Evolutionary conservation across 1,140 invertebrate genomes (phyloP).

Genomic region (Heliconius hewitsoni): DNA sequence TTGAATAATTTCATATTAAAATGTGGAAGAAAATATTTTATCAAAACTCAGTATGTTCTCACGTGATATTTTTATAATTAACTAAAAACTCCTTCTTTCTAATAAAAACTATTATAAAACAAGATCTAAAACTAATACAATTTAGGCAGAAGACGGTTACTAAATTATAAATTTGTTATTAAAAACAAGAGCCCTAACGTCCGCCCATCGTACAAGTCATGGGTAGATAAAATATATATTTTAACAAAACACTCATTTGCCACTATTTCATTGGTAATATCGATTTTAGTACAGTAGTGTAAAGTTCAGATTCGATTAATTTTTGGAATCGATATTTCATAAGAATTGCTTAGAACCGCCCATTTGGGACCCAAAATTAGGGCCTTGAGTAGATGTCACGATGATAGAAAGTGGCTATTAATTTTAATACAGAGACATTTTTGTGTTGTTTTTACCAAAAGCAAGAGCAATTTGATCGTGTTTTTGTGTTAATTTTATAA

Average conservation of each 20-base stretch:
- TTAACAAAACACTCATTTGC: slow-evolving; percentile 27
- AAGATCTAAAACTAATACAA: slow-evolving; percentile 9
- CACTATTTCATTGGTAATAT: background rate
- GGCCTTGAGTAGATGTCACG: slow-evolving; percentile 60
- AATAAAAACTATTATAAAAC: background rate
- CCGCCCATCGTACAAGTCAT: slow-evolving; percentile 35
- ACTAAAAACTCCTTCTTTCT: background rate
- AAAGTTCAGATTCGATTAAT: slow-evolving; percentile 29
- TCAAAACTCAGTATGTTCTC: no score
- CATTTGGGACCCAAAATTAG: slow-evolving; percentile 54
- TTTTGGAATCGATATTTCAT: slow-evolving; percentile 21
- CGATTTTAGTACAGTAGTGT: background rate
- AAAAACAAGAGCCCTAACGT: slow-evolving; percentile 35
- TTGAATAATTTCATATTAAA: no score
- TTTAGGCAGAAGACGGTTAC: slow-evolving; percentile 26
- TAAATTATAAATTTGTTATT: slow-evolving; percentile 40
- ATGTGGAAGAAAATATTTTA: no score
- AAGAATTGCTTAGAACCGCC: slow-evolving; percentile 46
- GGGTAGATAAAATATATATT: slow-evolving; percentile 37
- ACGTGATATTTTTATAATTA: background rate
- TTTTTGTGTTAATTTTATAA: background rate
- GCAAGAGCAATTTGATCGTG: background rate
- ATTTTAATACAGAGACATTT: slow-evolving; percentile 40
- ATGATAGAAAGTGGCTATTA: slow-evolving; percentile 56
- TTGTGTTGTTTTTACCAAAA: slow-evolving; percentile 20